Evolutionary conservation across 92 coral and sea anemone species (phyloP).

Genomic region (Plumapathes pennacea): DNA sequence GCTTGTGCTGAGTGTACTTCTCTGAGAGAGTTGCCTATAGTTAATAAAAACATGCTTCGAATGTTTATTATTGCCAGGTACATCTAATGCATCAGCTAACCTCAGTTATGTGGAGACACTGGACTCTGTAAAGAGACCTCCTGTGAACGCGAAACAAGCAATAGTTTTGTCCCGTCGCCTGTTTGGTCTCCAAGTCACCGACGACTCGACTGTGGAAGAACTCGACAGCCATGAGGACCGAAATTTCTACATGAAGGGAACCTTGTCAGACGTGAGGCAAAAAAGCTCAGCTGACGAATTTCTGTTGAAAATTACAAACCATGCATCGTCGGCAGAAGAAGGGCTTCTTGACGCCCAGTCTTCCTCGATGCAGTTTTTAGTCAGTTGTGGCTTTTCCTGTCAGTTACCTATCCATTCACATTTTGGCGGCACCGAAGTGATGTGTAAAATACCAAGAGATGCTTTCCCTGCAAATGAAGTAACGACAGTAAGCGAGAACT

Average conservation of each 20-base stretch:
- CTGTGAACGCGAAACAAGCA: conserved; percentile 26
- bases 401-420: conserved; percentile 16
- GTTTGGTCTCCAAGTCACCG: conserved; percentile 26
- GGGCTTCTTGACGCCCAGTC: conserved; percentile 1
- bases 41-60: too few relatives aligned
- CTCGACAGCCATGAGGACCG: conserved; percentile 55
- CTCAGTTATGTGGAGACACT: too few relatives aligned
- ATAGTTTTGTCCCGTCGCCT: conserved; percentile 37
- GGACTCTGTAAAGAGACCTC: too few relatives aligned
- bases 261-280: background rate
- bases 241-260: conserved; percentile 41
- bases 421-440: background rate
- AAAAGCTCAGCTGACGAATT: conserved; percentile 5
- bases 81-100: too few relatives aligned
- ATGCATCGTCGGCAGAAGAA: conserved; percentile 1
- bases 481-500: too few relatives aligned
- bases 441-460: conserved; percentile 16
- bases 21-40: too few relatives aligned
- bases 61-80: too few relatives aligned
- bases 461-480: background rate
- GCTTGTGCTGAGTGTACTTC: too few relatives aligned
- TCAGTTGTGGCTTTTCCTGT: conserved; percentile 4
- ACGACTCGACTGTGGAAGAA: conserved; percentile 32
- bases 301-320: conserved; percentile 16
- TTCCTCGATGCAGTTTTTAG: conserved; percentile 1